Base-by-base conservation (phyloP, 2,888 invertebrate genomes). In the Tubulanus polymorphus region DNA sequence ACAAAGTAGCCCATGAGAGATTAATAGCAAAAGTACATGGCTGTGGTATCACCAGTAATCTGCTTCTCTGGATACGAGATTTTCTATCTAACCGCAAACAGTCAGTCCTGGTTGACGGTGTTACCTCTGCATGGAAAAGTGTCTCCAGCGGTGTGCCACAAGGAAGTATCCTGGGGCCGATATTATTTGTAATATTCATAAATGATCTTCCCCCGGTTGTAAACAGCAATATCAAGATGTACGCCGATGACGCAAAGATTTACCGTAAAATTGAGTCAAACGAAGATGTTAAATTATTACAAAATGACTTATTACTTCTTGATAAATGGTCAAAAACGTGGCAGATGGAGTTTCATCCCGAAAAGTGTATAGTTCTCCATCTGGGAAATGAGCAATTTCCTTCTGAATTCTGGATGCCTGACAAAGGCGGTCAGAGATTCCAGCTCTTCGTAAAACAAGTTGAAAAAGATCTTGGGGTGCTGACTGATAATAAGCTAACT, bases 141-240 rank as follows among this genome's bases (percentile, higher is more conserved):
- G 57, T 65, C 1, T 54, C 54, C 29, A 58, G 58, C 15, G 56
- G 63, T 23, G 60, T 60, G 8, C 59, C 61, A 10, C 63, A 59
- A 29, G 59, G 59, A 10, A 52, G 58, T 10, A 60, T 62, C 26
- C 53, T 61, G 2, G 62, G 56, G 10, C 64, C 57, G 2, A 20
- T 60, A 6, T 53, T 65, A n/a, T 66, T 63, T 53, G 53, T 63
- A 3, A 1, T 61, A 10, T 61, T 53, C 35, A 63, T 64, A 5
- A 63, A 65, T 48, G 65, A 65, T 41, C 52, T 57, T 3, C 63
- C 61, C 26, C 28, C n/a, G 3, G 29, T 48, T 12, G 45, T 55
- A 5, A 48, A 37, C 8, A 59, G 54, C n/a, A 37, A 27, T n/a
- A 41, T 50, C 1, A 8, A 54, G 6, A 51, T 62, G 2, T 60